These are phyloP conservation scores for Gila robusta DNA, from an alignment of 2,797 vertebrate genomes.

Conservation along the genomic window DNA sequence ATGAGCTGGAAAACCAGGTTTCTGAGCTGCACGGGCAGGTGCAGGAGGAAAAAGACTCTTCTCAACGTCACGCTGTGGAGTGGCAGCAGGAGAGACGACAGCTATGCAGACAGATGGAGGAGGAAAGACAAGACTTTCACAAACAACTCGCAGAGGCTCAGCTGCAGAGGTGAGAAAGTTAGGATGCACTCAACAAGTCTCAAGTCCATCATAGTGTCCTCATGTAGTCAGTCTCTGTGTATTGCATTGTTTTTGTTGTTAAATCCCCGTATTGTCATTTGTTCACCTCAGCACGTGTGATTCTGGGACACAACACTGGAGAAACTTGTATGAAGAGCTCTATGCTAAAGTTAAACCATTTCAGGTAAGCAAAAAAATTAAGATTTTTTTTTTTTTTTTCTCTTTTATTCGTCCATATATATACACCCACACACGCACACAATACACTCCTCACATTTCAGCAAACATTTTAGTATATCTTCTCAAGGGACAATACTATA, in stretches of 20 bases:
- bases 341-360: conserved; percentile 86
- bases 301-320: conserved; percentile 79
- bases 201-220: not conserved
- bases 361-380: conserved; percentile 74
- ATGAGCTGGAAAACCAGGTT: conserved; percentile 64
- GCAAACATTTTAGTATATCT: too few relatives aligned
- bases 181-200: conserved; percentile 37
- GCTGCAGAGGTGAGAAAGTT: conserved; percentile 75
- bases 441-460: too few relatives aligned
- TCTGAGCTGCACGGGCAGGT: conserved; percentile 60
- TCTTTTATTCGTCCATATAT: too few relatives aligned
- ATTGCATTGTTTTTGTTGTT: not conserved
- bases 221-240: not conserved
- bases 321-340: conserved; percentile 81
- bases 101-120: conserved; percentile 54
- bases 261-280: not conserved
- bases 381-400: not conserved
- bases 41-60: conserved; percentile 51
- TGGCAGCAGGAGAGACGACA: conserved; percentile 55
- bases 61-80: conserved; percentile 61
- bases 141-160: conserved; percentile 74
- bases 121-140: conserved; percentile 72
- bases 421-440: too few relatives aligned
- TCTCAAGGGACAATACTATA: too few relatives aligned
- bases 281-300: conserved; percentile 37